phyloP scores from a whole-genome alignment of 2,888 invertebrate genomes.

The Petrolisthes manimaculis region DNA sequence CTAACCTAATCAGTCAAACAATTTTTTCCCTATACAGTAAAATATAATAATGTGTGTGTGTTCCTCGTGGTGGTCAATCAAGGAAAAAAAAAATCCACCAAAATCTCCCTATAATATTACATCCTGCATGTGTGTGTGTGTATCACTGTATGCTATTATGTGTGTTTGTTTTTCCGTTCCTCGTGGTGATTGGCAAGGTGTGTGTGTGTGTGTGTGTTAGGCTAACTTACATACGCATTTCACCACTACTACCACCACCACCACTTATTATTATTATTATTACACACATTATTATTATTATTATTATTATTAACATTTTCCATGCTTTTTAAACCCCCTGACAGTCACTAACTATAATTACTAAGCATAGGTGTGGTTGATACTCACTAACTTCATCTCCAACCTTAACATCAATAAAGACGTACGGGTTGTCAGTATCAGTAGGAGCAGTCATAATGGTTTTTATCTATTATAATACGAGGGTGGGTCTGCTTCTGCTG shows the following conservation, averaged over 20 bases:
- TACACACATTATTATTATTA: background rate
- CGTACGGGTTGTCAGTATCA: constrained; percentile 39
- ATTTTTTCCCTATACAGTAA: too few relatives aligned
- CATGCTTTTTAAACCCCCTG: background rate
- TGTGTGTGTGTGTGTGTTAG: too few relatives aligned
- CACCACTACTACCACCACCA: constrained; percentile 3
- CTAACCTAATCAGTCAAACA: too few relatives aligned
- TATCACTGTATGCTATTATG: too few relatives aligned
- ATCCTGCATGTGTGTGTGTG: too few relatives aligned
- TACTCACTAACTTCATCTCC: constrained; percentile 51
- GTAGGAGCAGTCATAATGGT: constrained; percentile 34
- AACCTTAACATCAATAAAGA: constrained; percentile 54
- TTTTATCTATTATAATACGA: background rate
- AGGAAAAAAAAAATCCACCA: background rate
- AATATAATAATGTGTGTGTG: too few relatives aligned
- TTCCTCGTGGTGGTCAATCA: background rate
- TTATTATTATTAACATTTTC: background rate
- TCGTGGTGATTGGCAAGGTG: too few relatives aligned
- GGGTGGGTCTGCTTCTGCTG: background rate
- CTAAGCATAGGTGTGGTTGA: background rate
- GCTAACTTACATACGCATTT: too few relatives aligned
- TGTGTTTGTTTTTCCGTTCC: too few relatives aligned
- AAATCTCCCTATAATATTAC: background rate
- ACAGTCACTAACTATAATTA: too few relatives aligned
- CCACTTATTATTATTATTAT: background rate